Conservation (phyloP, 2,113 vertebrate genomes). For the Brachirus orientalis region DNA sequence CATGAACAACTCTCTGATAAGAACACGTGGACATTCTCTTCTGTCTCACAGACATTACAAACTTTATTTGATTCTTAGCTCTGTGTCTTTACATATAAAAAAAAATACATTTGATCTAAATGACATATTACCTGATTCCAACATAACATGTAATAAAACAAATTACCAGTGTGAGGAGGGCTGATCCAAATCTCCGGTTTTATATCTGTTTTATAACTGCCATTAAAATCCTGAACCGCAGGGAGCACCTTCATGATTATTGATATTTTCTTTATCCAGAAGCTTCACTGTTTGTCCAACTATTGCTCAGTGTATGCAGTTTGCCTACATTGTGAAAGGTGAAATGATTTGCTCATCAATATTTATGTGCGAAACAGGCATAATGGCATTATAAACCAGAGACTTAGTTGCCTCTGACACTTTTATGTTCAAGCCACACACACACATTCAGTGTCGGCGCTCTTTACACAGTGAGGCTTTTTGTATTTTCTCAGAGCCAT, state of each 20-base stretch:
- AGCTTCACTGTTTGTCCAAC: conserved; percentile 9
- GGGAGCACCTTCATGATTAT: conserved; percentile 22
- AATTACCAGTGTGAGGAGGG: too few relatives aligned
- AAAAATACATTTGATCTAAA: not conserved
- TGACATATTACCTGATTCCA: too few relatives aligned
- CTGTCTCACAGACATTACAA: too few relatives aligned
- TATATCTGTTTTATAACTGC: not conserved
- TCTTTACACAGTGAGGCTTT: conserved; percentile 56
- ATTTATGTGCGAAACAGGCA: conserved; percentile 22
- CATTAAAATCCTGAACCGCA: not conserved
- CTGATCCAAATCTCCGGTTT: not conserved
- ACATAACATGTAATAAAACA: too few relatives aligned
- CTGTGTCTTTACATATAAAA: not conserved
- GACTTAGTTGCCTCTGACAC: conserved; percentile 27
- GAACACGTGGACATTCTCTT: too few relatives aligned
- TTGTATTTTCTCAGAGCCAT: conserved; percentile 65
- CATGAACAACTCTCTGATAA: too few relatives aligned
- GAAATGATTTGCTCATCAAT: conserved; percentile 27
- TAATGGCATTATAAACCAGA: conserved; percentile 26
- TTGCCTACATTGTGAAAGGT: conserved; percentile 49
- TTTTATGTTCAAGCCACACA: conserved; percentile 33
- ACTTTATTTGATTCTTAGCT: not conserved
- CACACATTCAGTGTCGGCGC: not conserved
- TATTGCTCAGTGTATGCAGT: not conserved
- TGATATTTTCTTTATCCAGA: conserved; percentile 4